These are phyloP conservation scores for Tetragnatha montana DNA, from an alignment of 2,888 invertebrate genomes.

Conservation along the genomic window DNA sequence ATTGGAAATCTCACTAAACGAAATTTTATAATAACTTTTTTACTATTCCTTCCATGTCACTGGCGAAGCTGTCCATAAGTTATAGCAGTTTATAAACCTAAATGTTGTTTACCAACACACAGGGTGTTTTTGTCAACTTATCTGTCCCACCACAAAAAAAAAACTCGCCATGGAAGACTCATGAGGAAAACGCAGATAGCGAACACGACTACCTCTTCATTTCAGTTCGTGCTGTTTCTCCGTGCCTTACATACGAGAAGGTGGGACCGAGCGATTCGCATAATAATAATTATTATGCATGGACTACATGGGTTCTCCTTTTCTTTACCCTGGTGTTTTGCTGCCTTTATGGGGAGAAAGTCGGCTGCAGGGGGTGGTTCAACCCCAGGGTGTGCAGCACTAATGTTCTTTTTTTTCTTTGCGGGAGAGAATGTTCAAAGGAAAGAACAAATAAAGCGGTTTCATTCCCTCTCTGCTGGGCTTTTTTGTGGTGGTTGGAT, in stretches of 20 bases:
- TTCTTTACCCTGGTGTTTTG: not conserved
- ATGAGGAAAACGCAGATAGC: not conserved
- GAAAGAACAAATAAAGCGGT: too few species aligned
- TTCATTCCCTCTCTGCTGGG: too few species aligned
- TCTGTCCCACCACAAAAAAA: too few species aligned
- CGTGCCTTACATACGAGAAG: not conserved
- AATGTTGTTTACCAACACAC: too few species aligned
- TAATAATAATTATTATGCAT: not conserved
- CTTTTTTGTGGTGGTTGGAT: too few species aligned
- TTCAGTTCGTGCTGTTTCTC: not conserved
- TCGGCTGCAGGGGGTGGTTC: not conserved
- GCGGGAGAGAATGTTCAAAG: not conserved
- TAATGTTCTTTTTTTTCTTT: not conserved
- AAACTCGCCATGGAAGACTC: too few species aligned
- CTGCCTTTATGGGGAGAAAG: not conserved
- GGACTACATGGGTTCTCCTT: not conserved
- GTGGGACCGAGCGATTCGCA: not conserved
- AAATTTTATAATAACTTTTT: too few species aligned
- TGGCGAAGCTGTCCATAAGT: too few species aligned
- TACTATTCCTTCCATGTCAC: too few species aligned
- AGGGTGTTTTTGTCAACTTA: too few species aligned
- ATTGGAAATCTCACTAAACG: too few species aligned
- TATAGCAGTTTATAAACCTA: too few species aligned
- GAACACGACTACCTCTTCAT: not conserved
- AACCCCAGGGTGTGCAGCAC: not conserved